phyloP scores from a whole-genome alignment of 2,113 vertebrate genomes.

The Mirza zaza region DNA sequence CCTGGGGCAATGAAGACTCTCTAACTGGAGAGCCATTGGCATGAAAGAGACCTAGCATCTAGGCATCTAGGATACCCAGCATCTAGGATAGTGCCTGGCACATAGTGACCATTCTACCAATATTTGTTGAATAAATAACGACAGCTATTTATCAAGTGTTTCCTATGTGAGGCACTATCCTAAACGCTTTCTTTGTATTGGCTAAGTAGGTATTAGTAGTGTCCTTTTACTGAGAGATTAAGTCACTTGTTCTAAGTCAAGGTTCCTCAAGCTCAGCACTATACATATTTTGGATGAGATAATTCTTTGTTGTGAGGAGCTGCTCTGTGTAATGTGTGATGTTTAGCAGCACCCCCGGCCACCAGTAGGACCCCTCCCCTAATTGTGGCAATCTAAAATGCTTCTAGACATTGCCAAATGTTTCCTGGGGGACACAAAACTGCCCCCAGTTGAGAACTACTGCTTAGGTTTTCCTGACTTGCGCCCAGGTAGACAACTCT shows the following conservation, averaged over 20 bases:
- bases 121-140: not conserved
- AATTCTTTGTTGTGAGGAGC: not conserved
- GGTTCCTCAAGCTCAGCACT: not conserved
- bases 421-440: not conserved
- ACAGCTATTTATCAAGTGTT: not conserved
- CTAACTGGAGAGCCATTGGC: not conserved
- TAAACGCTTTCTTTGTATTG: not conserved
- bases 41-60: not conserved
- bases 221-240: not conserved
- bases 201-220: not conserved
- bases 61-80: no score
- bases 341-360: not conserved
- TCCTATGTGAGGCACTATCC: not conserved
- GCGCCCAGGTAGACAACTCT: not conserved
- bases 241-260: not conserved
- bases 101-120: not conserved
- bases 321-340: not conserved
- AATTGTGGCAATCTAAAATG: not conserved
- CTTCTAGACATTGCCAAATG: not conserved
- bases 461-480: not conserved
- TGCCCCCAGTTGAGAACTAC: not conserved
- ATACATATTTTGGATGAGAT: not conserved
- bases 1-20: not conserved
- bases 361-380: not conserved
- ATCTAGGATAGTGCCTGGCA: not conserved